Base-by-base conservation (phyloP, 2,113 vertebrate species). In the Leucopsar rothschildi region DNA sequence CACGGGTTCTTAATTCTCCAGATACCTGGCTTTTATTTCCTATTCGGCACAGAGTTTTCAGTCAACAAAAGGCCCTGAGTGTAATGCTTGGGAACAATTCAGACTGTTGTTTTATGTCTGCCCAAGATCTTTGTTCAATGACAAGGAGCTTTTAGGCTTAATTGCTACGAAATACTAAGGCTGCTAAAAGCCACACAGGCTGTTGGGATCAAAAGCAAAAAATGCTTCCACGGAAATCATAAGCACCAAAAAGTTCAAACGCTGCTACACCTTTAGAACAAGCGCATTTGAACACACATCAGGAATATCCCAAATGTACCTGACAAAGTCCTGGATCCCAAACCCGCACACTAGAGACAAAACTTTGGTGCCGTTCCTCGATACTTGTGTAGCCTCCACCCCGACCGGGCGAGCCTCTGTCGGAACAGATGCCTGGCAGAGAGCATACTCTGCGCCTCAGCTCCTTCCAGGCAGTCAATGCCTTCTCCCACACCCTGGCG, bases 341-440 rank as follows among this genome's bases (percentile, higher is more conserved):
- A n/a, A 56, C 29, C 40, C 9, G 0, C 33, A 10, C 10, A 10
- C 20, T 7, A 37, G 24, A 35, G 42, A 31, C 4, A 14, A 23
- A 44, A 63, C 69, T 65, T 21, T 4, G 52, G 56, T 55, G 76
- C 45, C 1, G 0, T 33, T 16, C 61, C 57, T 52, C 0, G 9
- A 52, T 53, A 52, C 70, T 5, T 4, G 29, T 0, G 2, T 0
- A 42, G 66, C 59, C 59, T 65, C 63, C 71, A 20, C 28, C 76
- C 86, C 45, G 18, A 29, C 12, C 1, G 6, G 25, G 10, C 0
- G 7, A 80, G 31, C 29, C 35, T 56, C 53, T 5, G 45, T 0
- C 0, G 6, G 25, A 65, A n/a, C 55, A 77, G 68, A 78, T 50
- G 68, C 60, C 69, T 50, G 55, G 70, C 77, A 87, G 29, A 27